These are phyloP conservation scores for Pterobdella sp. DNA, from an alignment of 2,888 invertebrate species.

Conservation along the genomic window DNA sequence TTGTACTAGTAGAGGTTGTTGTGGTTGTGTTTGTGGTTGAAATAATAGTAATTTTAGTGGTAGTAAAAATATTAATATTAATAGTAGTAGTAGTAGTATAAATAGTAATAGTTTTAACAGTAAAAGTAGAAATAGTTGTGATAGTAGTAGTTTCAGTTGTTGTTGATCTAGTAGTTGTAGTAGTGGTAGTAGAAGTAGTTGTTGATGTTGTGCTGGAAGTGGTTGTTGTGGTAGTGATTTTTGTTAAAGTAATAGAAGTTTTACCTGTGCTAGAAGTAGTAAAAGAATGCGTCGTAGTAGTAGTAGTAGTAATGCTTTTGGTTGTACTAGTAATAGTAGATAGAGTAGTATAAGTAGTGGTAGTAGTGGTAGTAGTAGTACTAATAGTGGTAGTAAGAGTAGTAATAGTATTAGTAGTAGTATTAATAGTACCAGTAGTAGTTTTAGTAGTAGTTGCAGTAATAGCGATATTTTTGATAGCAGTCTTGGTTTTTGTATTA, in stretches of 20 bases:
- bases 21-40: not conserved
- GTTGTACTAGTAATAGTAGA: slow-evolving; percentile 4
- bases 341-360: not conserved
- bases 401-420: slow-evolving; percentile 9
- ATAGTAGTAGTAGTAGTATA: not conserved
- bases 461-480: not conserved
- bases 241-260: not conserved
- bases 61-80: slow-evolving; percentile 1
- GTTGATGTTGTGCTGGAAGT: not conserved
- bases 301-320: slow-evolving; percentile 4
- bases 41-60: not conserved
- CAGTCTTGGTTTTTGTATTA: not conserved
- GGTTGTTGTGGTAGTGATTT: not conserved
- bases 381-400: slow-evolving; percentile 2
- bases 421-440: not conserved
- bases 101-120: not conserved
- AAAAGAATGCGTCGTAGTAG: not conserved
- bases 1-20: not conserved
- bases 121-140: slow-evolving; percentile 3
- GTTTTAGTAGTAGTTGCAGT: slow-evolving; percentile 2
- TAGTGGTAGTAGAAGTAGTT: not conserved
- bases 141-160: not conserved
- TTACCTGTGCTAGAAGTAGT: slow-evolving; percentile 7
- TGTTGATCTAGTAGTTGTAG: slow-evolving; percentile 3
- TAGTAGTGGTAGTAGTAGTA: slow-evolving; percentile 6